Conservation (phyloP, 2,797 vertebrate genomes). For the Chanos chanos region DNA sequence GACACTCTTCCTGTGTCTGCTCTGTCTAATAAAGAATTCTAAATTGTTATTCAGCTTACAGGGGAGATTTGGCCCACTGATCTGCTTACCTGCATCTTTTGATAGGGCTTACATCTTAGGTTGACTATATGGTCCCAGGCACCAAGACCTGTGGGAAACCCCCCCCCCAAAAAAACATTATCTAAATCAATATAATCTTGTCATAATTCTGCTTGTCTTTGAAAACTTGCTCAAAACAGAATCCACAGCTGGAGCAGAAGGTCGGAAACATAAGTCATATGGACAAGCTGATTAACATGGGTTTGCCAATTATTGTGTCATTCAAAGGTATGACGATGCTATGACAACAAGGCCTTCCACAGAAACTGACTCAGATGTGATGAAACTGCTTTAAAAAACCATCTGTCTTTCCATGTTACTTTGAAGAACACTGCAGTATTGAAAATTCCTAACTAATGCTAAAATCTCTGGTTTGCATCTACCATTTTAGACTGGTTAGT, state of each 20-base stretch:
- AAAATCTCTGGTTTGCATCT: not conserved
- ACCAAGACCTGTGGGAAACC: conserved; percentile 82
- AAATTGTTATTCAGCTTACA: too few species aligned
- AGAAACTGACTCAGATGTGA: too few species aligned
- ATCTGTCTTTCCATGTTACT: too few species aligned
- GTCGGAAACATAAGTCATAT: conserved; percentile 4
- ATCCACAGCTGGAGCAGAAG: too few species aligned
- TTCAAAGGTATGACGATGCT: too few species aligned
- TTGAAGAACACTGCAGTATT: not conserved
- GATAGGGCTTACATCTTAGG: conserved; percentile 87
- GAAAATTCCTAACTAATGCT: too few species aligned
- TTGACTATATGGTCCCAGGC: conserved; percentile 89
- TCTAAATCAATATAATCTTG: not conserved
- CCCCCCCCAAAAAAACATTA: not conserved
- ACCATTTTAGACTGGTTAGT: not conserved
- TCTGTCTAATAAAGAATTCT: too few species aligned
- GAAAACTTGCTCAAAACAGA: too few species aligned
- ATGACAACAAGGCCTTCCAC: too few species aligned
- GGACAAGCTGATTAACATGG: conserved; percentile 13
- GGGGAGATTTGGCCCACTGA: too few species aligned
- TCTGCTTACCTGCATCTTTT: conserved; percentile 89
- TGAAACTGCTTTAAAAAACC: too few species aligned
- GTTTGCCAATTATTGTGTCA: not conserved
- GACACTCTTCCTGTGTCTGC: too few species aligned
- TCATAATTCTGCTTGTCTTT: not conserved